Conservation (phyloP, 2,113 vertebrate species). For the Pavo muticus region DNA sequence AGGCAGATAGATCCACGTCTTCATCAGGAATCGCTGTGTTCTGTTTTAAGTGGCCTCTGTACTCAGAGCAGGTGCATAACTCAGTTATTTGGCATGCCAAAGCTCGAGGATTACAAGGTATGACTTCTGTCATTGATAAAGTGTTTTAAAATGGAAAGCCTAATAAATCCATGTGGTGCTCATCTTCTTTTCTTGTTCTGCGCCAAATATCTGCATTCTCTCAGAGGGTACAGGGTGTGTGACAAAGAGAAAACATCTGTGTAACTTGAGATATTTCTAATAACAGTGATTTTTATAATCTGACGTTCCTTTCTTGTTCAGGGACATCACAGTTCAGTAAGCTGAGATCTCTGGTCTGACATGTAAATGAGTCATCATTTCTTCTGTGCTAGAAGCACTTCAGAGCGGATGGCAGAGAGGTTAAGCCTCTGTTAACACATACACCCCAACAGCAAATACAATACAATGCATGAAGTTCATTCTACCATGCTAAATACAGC, state of each 20-base stretch:
- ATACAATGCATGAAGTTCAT: background rate
- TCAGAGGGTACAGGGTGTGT: background rate
- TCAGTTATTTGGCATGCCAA: background rate
- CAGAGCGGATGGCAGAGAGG: background rate
- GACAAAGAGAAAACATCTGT: background rate
- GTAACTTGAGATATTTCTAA: background rate
- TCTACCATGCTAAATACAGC: background rate
- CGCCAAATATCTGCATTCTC: background rate
- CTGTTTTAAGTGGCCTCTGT: background rate
- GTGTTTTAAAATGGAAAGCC: background rate
- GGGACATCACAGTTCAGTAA: background rate
- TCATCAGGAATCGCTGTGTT: background rate
- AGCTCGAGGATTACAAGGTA: background rate
- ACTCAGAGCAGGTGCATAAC: background rate
- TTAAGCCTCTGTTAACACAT: background rate
- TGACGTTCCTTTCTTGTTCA: background rate
- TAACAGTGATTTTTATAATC: background rate
- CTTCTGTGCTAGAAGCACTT: background rate
- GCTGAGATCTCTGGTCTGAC: background rate
- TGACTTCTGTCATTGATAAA: background rate
- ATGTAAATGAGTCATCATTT: background rate
- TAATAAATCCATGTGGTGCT: rapidly evolving
- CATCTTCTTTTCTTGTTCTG: background rate
- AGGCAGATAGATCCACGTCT: background rate
- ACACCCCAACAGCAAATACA: background rate